Evolutionary conservation across 2,888 invertebrate genomes (phyloP), one percentile per base, ranked within the genome.

Genomic region (Drosophila antonietae): DNA sequence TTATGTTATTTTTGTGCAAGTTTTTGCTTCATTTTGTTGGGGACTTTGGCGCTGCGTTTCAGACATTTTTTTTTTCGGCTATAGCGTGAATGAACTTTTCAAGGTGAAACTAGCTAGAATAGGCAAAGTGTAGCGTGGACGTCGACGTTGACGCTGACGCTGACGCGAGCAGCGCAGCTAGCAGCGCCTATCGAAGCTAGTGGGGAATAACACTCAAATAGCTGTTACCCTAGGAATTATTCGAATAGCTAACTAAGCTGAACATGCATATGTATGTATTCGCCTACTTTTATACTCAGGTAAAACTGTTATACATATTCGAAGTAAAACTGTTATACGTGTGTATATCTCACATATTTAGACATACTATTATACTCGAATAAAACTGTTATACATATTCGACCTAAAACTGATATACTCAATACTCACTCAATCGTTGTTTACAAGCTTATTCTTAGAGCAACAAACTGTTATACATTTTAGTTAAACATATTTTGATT

Each of bases 51-150:
- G 84, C 82, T 90, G 91, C 90, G 91, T 90, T 90, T 89, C 59
- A 66, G 49, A 28, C 51, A n/a, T n/a, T 55, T 61, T 58, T 83
- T 83, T 74, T 83, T 83, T 74, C n/a, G 88, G 63, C 66, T 70
- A 61, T 63, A 72, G 80, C 90, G 90, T 91, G 90, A 90, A 90
- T 91, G 90, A 90, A 90, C 90, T 90, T 90, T 91, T 90, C 90
- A 90, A 90, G 90, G 90, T 91, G 91, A 91, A 91, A 89, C 85
- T 90, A 77, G 88, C 81, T 79, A 83, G 81, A 83, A 78, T 88
- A 83, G 83, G 76, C 75, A 85, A 85, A 88, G 75, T 82, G 80
- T 74, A 80, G 68, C 60, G 51, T 47, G 46, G 63, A 51, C 59
- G 49, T 20, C 51, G 47, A 51, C 71, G 53, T 33, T 15, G 23